These are phyloP conservation scores for Austrolebias charrua DNA, from an alignment of 2,797 vertebrate genomes.

Conservation along the genomic window DNA sequence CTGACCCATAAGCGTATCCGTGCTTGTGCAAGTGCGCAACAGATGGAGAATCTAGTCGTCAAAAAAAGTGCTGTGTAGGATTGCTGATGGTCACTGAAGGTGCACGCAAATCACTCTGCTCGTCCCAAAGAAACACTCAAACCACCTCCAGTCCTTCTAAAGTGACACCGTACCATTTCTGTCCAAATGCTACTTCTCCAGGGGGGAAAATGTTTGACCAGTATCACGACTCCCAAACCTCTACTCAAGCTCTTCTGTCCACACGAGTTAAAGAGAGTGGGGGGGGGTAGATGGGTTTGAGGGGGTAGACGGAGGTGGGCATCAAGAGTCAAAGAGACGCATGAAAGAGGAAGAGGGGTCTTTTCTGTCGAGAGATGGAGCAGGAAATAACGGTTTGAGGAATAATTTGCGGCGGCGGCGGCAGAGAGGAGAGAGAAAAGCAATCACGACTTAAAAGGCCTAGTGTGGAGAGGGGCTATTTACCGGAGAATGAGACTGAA, in stretches of 20 bases:
- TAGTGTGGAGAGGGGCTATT: conserved; percentile 74
- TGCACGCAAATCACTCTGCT: background rate
- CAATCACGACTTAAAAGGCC: conserved; percentile 76
- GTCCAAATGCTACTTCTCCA: conserved; percentile 1
- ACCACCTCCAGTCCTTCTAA: background rate
- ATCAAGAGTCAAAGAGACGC: conserved; percentile 60
- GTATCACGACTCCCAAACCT: conserved; percentile 19
- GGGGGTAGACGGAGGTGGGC: conserved; percentile 30
- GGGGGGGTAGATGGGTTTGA: conserved; percentile 10
- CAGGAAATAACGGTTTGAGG: conserved; percentile 72
- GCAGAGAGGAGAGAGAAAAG: conserved; percentile 69
- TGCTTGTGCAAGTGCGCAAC: background rate
- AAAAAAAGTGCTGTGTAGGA: background rate
- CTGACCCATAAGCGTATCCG: too few relatives aligned
- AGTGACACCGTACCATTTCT: conserved; percentile 2
- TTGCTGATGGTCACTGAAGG: background rate
- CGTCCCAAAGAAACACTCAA: conserved; percentile 8
- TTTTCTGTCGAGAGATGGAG: conserved; percentile 65
- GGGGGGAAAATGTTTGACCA: conserved; percentile 36
- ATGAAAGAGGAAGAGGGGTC: conserved; percentile 62
- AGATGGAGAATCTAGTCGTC: background rate
- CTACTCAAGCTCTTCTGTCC: conserved; percentile 12
- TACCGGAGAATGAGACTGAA: conserved; percentile 74
- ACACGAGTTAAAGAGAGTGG: conserved; percentile 39
- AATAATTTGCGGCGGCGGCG: conserved; percentile 61